Conservation (phyloP, 2,888 invertebrate genomes). For the Euplexia lucipara region DNA sequence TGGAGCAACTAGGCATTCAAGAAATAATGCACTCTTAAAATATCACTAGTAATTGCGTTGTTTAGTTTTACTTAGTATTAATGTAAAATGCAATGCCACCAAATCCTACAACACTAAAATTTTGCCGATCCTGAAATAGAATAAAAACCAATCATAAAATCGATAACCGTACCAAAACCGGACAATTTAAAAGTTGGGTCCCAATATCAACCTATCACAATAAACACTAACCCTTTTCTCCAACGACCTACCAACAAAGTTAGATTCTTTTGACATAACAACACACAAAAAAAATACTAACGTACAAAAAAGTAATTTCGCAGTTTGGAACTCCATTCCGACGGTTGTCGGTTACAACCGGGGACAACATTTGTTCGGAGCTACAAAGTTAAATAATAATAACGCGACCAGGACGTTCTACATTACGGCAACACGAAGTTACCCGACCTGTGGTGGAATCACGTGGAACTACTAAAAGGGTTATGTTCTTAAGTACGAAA, state of each 20-base stretch:
- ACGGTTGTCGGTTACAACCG: constrained; percentile 57
- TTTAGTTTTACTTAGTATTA: neutral
- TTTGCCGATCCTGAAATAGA: neutral
- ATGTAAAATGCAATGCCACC: neutral
- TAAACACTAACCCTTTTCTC: constrained; percentile 30
- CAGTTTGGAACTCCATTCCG: constrained; percentile 65
- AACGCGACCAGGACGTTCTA: constrained; percentile 68
- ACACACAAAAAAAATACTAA: constrained; percentile 43
- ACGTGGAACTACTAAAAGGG: constrained; percentile 65
- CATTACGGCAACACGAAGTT: constrained; percentile 66
- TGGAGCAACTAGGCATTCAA: neutral
- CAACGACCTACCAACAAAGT: constrained; percentile 22
- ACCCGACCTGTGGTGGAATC: constrained; percentile 64
- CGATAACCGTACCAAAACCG: neutral
- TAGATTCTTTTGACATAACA: constrained; percentile 48
- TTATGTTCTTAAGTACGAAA: constrained; percentile 40
- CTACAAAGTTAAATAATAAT: constrained; percentile 74
- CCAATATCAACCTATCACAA: constrained; percentile 17
- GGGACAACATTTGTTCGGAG: constrained; percentile 65
- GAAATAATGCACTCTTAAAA: neutral
- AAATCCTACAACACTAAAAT: neutral
- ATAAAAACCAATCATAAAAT: neutral
- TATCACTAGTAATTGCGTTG: neutral
- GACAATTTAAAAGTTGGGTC: neutral
- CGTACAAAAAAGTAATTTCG: constrained; percentile 68